These are phyloP conservation scores for Oxyscelio sp. DNA, from an alignment of 2,888 invertebrate genomes.

Conservation along the genomic window DNA sequence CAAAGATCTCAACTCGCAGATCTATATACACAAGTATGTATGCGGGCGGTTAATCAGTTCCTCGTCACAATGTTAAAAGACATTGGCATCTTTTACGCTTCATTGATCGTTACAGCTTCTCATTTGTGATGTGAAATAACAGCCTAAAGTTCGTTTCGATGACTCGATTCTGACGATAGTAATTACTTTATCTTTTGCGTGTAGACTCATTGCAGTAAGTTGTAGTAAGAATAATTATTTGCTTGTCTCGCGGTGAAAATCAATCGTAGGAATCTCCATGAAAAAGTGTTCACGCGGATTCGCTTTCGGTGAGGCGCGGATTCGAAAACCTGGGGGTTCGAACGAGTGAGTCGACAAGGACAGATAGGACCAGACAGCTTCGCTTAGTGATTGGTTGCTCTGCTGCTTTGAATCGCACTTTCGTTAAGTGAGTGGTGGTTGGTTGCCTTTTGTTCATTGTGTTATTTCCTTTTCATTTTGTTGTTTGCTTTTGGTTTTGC, in stretches of 20 bases:
- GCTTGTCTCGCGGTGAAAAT: constrained; percentile 17
- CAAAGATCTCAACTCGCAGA: no score
- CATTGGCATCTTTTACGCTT: constrained; percentile 28
- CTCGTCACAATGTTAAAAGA: constrained; percentile 64
- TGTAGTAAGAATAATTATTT: constrained; percentile 1
- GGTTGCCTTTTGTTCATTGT: no score
- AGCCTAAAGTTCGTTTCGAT: constrained; percentile 50
- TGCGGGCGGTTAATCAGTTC: constrained; percentile 27
- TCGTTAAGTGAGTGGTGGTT: no score
- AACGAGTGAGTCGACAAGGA: no score
- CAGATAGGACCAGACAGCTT: no score
- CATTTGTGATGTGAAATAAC: constrained; percentile 54
- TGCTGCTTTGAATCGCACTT: no score
- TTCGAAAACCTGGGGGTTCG: constrained; percentile 72
- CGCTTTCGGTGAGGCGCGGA: constrained; percentile 70
- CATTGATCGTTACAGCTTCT: constrained; percentile 36
- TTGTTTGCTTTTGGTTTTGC: no score
- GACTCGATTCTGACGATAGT: constrained; percentile 45
- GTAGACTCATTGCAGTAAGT: background rate
- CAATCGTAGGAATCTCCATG: constrained; percentile 41
- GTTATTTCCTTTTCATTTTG: no score
- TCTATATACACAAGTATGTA: no score
- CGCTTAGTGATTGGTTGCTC: no score
- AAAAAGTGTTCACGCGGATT: constrained; percentile 11
- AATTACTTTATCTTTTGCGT: constrained; percentile 10